Evolutionary conservation across 2,888 invertebrate genomes (phyloP), one percentile per base, ranked within the genome.

Genomic region (Dusona sp.): DNA sequence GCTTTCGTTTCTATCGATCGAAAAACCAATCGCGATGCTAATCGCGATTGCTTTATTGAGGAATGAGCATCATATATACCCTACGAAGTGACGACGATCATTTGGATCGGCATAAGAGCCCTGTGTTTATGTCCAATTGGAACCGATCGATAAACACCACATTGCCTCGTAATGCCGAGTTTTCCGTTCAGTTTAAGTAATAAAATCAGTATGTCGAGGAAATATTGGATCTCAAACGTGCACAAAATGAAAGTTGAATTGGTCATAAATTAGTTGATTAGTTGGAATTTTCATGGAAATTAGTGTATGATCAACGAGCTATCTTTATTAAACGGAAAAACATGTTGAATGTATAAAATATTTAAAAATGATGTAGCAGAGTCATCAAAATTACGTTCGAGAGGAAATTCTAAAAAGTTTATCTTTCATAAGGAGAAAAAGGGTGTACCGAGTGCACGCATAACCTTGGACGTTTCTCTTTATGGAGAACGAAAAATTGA

Each of bases 1-100:
- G 16, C 16, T 16, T 45, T 45, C 11, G 11, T 42, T 16, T 45
- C 3, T 13, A 25, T 25, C 25, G 25, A 57, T 57, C 57, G 57
- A 57, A 13, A 25, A 57, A 57, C 11, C 9, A 25, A 57, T 3
- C 13, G 2, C 0, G 25, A n/a, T n/a, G n/a, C n/a, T 57, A 13
- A 57, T 29, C 54, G 7, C 29, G 61, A 61, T 61, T 13, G 29
- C 61, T 61, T 61, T 61, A 61, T 61, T 61, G 16, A 61, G 61
- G 29, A 61, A 13, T 13, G 61, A 29, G 29, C 25, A 29, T 61
- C 16, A 61, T 61, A n/a, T 61, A 61, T 29, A 29, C 29, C 29
- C 61, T 29, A 7, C 3, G 61, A 16, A 13, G 16, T 29, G 4
- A 61, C 29, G 57, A 29, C 9, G 9, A 22, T 57, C 25, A 3